Evolutionary conservation across 2,888 invertebrate genomes (phyloP).

Genomic region (Tryphoninae sp.): DNA sequence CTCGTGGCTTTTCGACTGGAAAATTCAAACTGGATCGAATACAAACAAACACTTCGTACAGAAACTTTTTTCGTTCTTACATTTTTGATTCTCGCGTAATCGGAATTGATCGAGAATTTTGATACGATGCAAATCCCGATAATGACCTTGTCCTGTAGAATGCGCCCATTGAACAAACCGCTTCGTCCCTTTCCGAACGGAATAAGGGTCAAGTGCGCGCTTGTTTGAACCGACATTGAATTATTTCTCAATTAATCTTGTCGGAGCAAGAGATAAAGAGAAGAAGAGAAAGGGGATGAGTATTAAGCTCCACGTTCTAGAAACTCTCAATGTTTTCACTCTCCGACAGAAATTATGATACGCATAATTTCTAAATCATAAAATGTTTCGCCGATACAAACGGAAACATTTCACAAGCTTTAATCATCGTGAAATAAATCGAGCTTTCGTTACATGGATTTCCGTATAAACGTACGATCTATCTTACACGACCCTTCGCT

Average conservation of each 20-base stretch:
- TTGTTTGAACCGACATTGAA: constrained; percentile 66
- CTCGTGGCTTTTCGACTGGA: constrained; percentile 43
- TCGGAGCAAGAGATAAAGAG: background rate
- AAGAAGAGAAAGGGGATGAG: background rate
- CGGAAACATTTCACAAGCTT: background rate
- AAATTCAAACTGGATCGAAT: constrained; percentile 1
- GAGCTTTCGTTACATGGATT: constrained; percentile 38
- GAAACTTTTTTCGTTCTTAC: background rate
- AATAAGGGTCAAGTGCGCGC: constrained; percentile 64
- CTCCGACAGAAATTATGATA: background rate
- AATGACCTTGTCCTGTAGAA: no score
- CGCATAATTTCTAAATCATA: background rate
- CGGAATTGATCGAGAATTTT: no score
- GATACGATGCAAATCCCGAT: no score
- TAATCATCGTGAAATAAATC: constrained; percentile 27
- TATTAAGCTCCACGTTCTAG: background rate
- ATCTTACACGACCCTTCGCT: constrained; percentile 33
- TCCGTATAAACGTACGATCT: constrained; percentile 28
- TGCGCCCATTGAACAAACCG: background rate
- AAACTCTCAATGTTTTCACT: background rate
- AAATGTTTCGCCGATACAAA: background rate
- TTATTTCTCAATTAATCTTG: constrained; percentile 69
- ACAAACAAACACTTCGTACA: background rate
- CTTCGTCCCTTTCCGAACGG: background rate
- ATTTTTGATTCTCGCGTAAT: no score